Base-by-base conservation (phyloP, 2,888 invertebrate genomes). In the Merodon equestris region DNA sequence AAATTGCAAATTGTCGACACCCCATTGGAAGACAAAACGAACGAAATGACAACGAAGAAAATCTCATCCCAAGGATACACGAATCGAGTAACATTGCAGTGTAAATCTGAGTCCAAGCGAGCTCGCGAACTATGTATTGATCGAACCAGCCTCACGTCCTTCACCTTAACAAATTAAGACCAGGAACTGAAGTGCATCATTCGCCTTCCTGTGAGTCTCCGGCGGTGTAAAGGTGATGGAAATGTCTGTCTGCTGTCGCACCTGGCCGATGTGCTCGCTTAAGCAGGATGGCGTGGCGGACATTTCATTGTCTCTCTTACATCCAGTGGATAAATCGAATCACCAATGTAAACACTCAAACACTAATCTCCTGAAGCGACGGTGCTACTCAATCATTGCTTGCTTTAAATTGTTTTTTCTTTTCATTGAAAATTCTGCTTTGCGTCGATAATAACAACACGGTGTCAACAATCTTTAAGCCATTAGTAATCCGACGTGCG, bases 1-100 rank as follows among this genome's bases (percentile, higher is more conserved):
- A 82, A 77, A 81, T 81, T 82, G 82, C 77, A 81, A 82, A 82
- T 81, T 74, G 56, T 76, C 61, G 57, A 54, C 77, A 67, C 67
- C 58, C 63, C 42, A 54, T 73, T 67, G 18, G 18, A 34, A 40
- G 34, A n/a, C 36, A n/a, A 15, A 15, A 17, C 36, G n/a, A 27
- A 27, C 2, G 27, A 27, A 2, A 27, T 7, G 27, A 27, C 27
- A 27, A 7, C 7, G 27, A 2, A 27, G 27, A 4, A 27, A 27
- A 7, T n/a, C n/a, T n/a, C n/a, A n/a, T n/a, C 27, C 27, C 7
- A 27, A 27, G 27, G 27, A 27, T 27, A 27, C 27, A 27, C 27
- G 27, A 27, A 7, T 7, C 3, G 27, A 27, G 27, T 27, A 27
- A 27, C 27, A 27, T 27, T 7, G 7, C 3, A 27, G 27, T 4